Base-by-base conservation (phyloP, 2,888 invertebrate species). In the Unio pictorum region DNA sequence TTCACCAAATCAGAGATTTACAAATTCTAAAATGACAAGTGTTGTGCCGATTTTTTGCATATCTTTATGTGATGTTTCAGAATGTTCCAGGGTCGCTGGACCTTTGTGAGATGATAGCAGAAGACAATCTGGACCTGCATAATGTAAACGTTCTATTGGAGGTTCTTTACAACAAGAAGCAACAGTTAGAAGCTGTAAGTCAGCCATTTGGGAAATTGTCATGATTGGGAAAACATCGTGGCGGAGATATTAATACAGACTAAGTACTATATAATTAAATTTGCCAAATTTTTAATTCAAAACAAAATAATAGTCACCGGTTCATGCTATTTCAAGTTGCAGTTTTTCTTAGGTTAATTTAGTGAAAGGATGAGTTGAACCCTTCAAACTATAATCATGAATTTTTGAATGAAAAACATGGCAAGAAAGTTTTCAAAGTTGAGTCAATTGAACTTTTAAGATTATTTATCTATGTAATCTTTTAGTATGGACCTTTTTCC, bases 121-220 rank as follows among this genome's bases (percentile, higher is more conserved):
- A 85, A 62, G 86, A 87, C 60, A 83, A 82, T 55, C 91, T 96
- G 64, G 93, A 94, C 34, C 91, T 96, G 63, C 93, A 94, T 0
- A 95, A 96, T 86, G 94, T 96, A 0, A 95, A 95, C 85, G 93
- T 93, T 1, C 94, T 96, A 93, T 90, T 96, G 68, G 95, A 95
- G 83, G 93, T 95, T 68, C 91, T 96, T 66, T 94, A 94, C 7
- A 93, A 95, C 73, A 92, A 95, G 71, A 95, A 95, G 89, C 93
- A 94, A 66, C 91, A 95, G 64, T 91, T 96, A 30, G 95, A 96
- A 89, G 94, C 95, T 0, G 95, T 96, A 90, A 85, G 86, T 81
- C 34, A 17, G n/a, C 55, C 55, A 64, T 1, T n/a, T 20, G 30
- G 15, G 54, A 23, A 20, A n/a, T 15, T 7, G 15, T n/a, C n/a